These are phyloP conservation scores for Chiridota heheva DNA, from an alignment of 35 echinoderm and acorn worm species.

Conservation along the genomic window DNA sequence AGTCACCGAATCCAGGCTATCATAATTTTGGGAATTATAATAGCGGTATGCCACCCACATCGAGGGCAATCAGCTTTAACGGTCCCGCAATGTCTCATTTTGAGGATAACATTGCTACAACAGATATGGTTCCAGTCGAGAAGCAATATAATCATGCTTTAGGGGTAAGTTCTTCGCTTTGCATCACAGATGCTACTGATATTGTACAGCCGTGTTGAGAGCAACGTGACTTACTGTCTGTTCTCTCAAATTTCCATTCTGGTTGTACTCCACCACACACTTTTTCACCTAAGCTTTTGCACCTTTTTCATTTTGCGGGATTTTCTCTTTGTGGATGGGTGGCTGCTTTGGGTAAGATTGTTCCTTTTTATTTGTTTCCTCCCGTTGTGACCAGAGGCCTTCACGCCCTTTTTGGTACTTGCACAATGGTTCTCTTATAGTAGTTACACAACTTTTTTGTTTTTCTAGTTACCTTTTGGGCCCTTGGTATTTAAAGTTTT, in stretches of 20 bases:
- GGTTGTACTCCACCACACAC: not conserved
- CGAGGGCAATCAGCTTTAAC: conserved; percentile 59
- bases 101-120: conserved; percentile 90
- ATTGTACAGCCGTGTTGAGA: too few relatives aligned
- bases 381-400: too few relatives aligned
- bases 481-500: too few relatives aligned
- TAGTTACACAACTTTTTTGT: too few relatives aligned
- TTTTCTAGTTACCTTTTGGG: too few relatives aligned
- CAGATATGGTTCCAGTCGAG: conserved; percentile 92
- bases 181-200: not conserved
- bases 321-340: not conserved
- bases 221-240: too few relatives aligned
- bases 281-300: not conserved
- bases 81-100: conserved; percentile 60
- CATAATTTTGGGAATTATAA: too few relatives aligned
- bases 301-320: not conserved
- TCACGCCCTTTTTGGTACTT: too few relatives aligned
- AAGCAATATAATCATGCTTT: conserved; percentile 89
- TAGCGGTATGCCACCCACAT: conserved; percentile 6
- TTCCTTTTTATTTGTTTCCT: too few relatives aligned
- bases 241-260: not conserved
- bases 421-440: too few relatives aligned
- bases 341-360: too few relatives aligned
- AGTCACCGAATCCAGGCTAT: conserved; percentile 29
- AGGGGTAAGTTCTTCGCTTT: conserved; percentile 43